Percentiles rank a stretch among this genome's conserved stretches.
These are phyloP conservation scores for Drosophila miranda DNA, from an alignment of 1,140 invertebrate genomes.

Conservation along the genomic window DNA sequence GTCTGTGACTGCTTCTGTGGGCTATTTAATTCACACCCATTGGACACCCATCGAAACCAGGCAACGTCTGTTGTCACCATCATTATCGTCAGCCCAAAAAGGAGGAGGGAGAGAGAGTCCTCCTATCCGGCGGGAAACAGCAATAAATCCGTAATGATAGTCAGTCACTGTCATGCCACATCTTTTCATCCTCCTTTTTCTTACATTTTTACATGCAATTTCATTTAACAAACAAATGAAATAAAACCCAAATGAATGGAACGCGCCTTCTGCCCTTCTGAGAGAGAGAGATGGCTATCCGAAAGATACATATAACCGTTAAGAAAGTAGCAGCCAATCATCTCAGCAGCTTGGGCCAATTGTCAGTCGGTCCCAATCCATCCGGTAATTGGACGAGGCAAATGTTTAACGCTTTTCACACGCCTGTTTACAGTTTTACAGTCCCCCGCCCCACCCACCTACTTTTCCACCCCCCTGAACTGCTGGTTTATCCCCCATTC, in stretches of 20 bases:
- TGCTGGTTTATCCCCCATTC: no score
- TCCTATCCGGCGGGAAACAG: constrained; percentile 4
- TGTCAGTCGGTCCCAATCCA: constrained; percentile 30
- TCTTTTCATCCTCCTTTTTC: neutral
- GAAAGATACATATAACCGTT: neutral
- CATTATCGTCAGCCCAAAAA: constrained; percentile 26
- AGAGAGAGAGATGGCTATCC: constrained; percentile 59
- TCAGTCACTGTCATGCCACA: constrained; percentile 59
- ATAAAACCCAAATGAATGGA: constrained; percentile 29
- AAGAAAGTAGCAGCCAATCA: neutral
- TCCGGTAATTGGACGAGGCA: constrained; percentile 44
- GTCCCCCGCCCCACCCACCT: no score
- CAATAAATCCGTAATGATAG: constrained; percentile 79
- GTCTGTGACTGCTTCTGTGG: constrained; percentile 16
- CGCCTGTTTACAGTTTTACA: constrained; percentile 39
- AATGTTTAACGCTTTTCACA: constrained; percentile 60
- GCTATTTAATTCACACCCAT: constrained; percentile 79
- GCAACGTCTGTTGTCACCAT: constrained; percentile 41
- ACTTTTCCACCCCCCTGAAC: no score
- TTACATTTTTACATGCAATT: constrained; percentile 62
- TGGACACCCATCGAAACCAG: constrained; percentile 9
- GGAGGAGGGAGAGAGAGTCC: no score
- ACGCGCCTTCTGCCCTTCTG: neutral
- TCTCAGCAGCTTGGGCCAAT: constrained; percentile 52
- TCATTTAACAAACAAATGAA: constrained; percentile 77